Evolutionary conservation across 2,888 invertebrate species (phyloP).

Genomic region (Synanthedon andrenaeformis): DNA sequence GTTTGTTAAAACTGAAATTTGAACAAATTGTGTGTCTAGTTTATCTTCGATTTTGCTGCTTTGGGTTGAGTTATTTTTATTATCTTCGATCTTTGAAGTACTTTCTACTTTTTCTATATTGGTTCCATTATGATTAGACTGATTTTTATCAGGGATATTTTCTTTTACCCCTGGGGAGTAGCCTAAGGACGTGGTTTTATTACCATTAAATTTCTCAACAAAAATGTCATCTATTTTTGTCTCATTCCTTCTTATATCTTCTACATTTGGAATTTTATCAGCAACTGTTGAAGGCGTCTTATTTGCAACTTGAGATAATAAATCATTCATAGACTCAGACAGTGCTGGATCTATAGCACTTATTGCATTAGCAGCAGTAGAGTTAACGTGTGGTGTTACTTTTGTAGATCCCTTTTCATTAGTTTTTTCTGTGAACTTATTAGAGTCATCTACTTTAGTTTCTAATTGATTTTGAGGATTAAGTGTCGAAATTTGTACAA

Average conservation of each 20-base stretch:
- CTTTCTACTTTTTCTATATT: background rate
- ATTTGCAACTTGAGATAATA: constrained; percentile 61
- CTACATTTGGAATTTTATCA: constrained; percentile 16
- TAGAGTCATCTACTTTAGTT: constrained; percentile 1
- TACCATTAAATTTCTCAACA: constrained; percentile 3
- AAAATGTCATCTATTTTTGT: background rate
- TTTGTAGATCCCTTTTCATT: background rate
- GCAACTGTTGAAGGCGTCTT: constrained; percentile 30
- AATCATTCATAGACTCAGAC: constrained; percentile 58
- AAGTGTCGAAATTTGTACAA: constrained; percentile 51
- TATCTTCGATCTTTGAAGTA: background rate
- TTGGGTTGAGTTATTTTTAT: background rate
- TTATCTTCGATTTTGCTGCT: background rate
- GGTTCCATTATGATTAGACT: background rate
- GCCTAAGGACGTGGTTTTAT: background rate
- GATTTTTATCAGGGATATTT: background rate
- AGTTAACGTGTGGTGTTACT: constrained; percentile 11
- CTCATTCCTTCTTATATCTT: constrained; percentile 8
- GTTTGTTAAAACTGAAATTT: constrained; percentile 14
- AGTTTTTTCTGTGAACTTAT: constrained; percentile 4
- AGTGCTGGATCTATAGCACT: constrained; percentile 50
- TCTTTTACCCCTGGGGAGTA: too few species aligned
- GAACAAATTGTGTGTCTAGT: constrained; percentile 13
- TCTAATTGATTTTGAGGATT: constrained; percentile 28
- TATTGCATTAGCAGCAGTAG: constrained; percentile 10